Base-by-base conservation (phyloP, 2,888 invertebrate genomes). In the Protodeltote pygarga region DNA sequence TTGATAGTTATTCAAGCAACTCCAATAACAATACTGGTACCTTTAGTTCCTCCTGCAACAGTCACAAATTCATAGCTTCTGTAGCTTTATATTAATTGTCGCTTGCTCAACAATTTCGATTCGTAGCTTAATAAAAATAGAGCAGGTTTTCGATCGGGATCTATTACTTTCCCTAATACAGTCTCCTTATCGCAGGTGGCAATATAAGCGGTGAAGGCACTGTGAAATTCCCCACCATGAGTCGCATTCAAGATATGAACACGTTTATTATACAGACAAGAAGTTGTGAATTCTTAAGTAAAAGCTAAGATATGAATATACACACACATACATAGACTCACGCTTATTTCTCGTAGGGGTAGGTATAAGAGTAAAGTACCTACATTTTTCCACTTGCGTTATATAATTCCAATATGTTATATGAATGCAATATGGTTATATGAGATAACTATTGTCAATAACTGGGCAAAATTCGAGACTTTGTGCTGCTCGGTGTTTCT, bases 111-210 rank as follows among this genome's bases (percentile, higher is more conserved):
- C 48, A 24, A 75, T 63, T 65, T 21, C 66, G 23, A 32, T 21
- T 71, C 58, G 28, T 82, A 65, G 2, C 0, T 0, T 0, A 0
- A 2, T 2, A 0, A 2, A 0, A 2, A 38, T 60, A 81, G 57
- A 53, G 71, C 67, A 57, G 33, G 31, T 25, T 71, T 78, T 79
- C 2, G 52, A 35, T 27, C 48, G 42, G 8, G 32, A 5, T 39
- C 39, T 45, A 40, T 58, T 34, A 35, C 34, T 57, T 70, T 65
- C 49, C 68, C 61, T 72, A 77, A 80, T 74, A 78, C 74, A 61
- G 48, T 60, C 72, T 77, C 75, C 75, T 79, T 80, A 83, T 83
- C 78, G 77, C 79, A 80, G 81, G 82, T 80, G 79, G 79, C 74
- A 78, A 74, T 77, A 75, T 78, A 73, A 75, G 73, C 73, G 58